These are phyloP conservation scores for Limnodromus scolopaceus DNA, from an alignment of 2,797 vertebrate genomes.

Conservation along the genomic window DNA sequence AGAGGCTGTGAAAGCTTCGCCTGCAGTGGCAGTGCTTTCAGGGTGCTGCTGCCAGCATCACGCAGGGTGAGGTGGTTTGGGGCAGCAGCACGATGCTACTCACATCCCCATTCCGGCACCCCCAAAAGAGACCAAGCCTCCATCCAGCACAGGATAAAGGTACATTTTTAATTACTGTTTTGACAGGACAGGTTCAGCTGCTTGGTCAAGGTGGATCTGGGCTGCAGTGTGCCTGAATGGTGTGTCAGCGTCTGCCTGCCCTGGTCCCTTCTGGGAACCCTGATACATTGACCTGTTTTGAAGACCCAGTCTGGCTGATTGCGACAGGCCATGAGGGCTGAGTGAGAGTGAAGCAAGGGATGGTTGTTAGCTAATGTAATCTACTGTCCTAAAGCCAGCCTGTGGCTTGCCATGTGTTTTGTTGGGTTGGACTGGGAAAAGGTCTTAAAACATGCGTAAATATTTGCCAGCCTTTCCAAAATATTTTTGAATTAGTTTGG, in stretches of 20 bases:
- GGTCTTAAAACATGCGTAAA: not conserved
- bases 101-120: not conserved
- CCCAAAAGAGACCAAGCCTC: not conserved
- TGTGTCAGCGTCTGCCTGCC: fast-evolving
- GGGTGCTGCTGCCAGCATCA: not conserved
- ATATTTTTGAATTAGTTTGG: not conserved
- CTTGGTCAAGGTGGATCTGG: not conserved
- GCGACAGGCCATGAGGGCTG: not conserved
- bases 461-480: not conserved
- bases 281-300: not conserved
- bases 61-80: not conserved
- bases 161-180: not conserved
- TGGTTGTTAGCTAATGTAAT: not conserved
- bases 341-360: not conserved
- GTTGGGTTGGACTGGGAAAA: not conserved
- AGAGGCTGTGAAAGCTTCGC: not conserved
- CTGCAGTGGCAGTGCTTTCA: not conserved
- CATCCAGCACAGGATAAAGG: not conserved
- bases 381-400: not conserved
- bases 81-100: not conserved
- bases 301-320: not conserved
- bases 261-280: not conserved
- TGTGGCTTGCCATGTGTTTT: not conserved
- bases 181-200: not conserved
- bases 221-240: fast-evolving